Evolutionary conservation across 2,797 vertebrate genomes (phyloP).

Genomic region (Gorsachius magnificus): DNA sequence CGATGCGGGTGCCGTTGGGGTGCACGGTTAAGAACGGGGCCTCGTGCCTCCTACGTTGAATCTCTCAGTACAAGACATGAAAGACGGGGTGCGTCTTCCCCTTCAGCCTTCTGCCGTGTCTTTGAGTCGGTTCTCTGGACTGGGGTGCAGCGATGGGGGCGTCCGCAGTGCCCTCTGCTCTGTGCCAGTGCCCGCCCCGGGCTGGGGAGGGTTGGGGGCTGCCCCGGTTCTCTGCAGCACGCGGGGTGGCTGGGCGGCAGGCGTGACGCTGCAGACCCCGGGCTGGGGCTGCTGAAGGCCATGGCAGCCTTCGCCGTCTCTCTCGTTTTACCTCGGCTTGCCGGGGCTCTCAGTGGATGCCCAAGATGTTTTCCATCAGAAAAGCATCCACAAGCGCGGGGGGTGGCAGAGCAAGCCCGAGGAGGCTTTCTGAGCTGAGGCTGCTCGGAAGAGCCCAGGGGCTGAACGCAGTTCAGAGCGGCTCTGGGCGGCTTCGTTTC

Average conservation of each 20-base stretch:
- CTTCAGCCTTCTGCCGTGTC: neutral
- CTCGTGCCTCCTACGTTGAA: neutral
- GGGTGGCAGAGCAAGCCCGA: neutral
- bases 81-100: neutral
- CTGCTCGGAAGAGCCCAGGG: neutral
- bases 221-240: neutral
- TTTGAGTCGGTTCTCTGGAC: neutral
- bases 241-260: neutral
- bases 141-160: rapidly evolving
- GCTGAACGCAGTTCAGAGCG: neutral
- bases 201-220: neutral
- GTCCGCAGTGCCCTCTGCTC: neutral
- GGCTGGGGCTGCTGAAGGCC: neutral
- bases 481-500: neutral
- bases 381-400: rapidly evolving
- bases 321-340: neutral
- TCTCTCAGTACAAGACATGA: neutral
- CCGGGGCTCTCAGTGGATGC: neutral
- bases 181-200: neutral
- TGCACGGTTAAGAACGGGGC: neutral
- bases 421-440: neutral
- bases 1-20: neutral
- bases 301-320: neutral
- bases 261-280: neutral
- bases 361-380: neutral